Conservation (phyloP, 2,888 invertebrate species). For the Podotricha telesiphe region DNA sequence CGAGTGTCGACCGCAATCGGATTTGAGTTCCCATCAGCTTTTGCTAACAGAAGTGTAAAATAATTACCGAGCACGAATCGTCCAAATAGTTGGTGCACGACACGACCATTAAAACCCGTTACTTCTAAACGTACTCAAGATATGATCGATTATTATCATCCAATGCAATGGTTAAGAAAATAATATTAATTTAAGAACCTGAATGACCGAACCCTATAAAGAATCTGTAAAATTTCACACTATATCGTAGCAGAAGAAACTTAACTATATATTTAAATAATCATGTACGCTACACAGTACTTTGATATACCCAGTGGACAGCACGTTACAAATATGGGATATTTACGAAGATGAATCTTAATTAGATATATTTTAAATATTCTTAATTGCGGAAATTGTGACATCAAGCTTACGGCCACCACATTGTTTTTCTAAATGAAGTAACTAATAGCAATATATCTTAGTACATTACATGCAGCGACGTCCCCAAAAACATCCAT, state of each 20-base stretch:
- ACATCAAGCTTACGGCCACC: not conserved
- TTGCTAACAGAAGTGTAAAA: constrained; percentile 62
- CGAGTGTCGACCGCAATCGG: constrained; percentile 65
- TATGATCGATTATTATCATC: constrained; percentile 32
- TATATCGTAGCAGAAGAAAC: not conserved
- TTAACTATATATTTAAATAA: too few relatives aligned
- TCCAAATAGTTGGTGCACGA: constrained; percentile 73
- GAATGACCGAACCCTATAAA: not conserved
- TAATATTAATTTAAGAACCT: not conserved
- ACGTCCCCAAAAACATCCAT: constrained; percentile 36
- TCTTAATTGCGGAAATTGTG: not conserved
- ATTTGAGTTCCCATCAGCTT: constrained; percentile 63
- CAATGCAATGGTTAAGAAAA: not conserved
- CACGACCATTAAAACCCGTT: constrained; percentile 64
- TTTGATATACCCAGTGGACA: too few relatives aligned
- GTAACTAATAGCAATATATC: constrained; percentile 18
- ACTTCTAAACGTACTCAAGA: constrained; percentile 53
- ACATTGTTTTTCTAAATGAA: not conserved
- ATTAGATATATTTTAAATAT: not conserved
- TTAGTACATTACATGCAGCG: constrained; percentile 42
- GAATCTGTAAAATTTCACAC: not conserved
- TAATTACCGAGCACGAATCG: constrained; percentile 67
- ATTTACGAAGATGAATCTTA: too few relatives aligned
- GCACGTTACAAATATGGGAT: too few relatives aligned
- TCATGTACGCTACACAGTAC: too few relatives aligned